Evolutionary conservation across 1,140 invertebrate species (phyloP).

Genomic region (Aphaenogaster rudis): DNA sequence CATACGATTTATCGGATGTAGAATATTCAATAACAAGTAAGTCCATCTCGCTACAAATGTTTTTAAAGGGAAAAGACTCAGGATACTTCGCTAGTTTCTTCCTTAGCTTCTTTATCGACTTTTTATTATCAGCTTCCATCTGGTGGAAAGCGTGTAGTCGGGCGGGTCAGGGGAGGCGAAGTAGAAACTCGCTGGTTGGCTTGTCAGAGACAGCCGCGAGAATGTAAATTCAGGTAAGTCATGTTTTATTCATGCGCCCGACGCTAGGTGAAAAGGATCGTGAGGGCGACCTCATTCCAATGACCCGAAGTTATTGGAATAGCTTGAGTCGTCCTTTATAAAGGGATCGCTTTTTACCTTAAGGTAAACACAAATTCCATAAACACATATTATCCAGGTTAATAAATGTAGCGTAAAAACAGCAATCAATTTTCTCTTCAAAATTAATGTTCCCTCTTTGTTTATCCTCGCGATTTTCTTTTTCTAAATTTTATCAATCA

Average conservation of each 20-base stretch:
- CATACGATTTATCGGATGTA: not conserved
- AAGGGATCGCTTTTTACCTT: not conserved
- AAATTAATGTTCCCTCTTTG: not conserved
- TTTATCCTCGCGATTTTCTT: not conserved
- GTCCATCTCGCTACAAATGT: not conserved
- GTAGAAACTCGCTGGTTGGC: slow-evolving; percentile 27
- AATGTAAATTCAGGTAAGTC: slow-evolving; percentile 68
- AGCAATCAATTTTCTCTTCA: not conserved
- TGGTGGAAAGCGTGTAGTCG: not conserved
- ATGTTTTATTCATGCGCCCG: slow-evolving; percentile 76
- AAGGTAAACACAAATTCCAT: not conserved
- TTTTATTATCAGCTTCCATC: slow-evolving; percentile 58
- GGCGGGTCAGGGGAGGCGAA: not conserved
- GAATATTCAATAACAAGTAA: not conserved
- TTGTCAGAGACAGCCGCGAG: slow-evolving; percentile 45
- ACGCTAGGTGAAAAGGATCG: slow-evolving; percentile 53
- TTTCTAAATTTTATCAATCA: not conserved
- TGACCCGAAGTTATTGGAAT: slow-evolving; percentile 61
- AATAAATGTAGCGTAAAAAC: not conserved
- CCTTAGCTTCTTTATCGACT: slow-evolving; percentile 67
- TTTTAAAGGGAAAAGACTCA: slow-evolving; percentile 9
- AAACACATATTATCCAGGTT: not conserved
- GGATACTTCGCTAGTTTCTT: slow-evolving; percentile 23
- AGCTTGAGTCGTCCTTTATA: slow-evolving; percentile 31
- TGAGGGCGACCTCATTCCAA: slow-evolving; percentile 70